Conservation (phyloP, 2,888 invertebrate species). For the Acleris cristana region DNA sequence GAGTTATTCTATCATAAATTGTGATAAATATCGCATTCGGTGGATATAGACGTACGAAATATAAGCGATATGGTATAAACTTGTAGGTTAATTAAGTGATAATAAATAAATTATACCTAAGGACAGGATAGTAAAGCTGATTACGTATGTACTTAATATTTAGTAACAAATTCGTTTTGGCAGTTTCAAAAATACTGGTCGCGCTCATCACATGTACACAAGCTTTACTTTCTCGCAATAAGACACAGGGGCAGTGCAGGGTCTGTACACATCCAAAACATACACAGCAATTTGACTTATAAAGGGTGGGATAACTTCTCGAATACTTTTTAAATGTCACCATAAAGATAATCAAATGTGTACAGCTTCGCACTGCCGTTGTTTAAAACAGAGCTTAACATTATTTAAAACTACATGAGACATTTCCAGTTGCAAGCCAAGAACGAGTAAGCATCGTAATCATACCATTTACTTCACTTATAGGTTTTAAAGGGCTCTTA, state of each 20-base stretch:
- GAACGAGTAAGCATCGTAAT: conserved; percentile 17
- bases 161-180: conserved; percentile 68
- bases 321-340: background rate
- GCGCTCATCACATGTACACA: conserved; percentile 75
- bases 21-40: conserved; percentile 27
- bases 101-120: conserved; percentile 39
- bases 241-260: conserved; percentile 4
- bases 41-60: conserved; percentile 26
- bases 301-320: background rate
- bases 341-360: background rate
- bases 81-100: conserved; percentile 31
- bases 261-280: conserved; percentile 3
- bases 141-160: conserved; percentile 58
- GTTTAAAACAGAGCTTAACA: conserved; percentile 20
- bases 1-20: conserved; percentile 10
- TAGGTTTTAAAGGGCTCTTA: too few relatives aligned
- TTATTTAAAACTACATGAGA: conserved; percentile 30
- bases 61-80: conserved; percentile 29
- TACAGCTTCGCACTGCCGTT: conserved; percentile 12
- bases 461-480: background rate
- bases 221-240: conserved; percentile 51
- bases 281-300: background rate
- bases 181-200: conserved; percentile 74
- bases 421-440: conserved; percentile 8
- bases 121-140: conserved; percentile 59